Evolutionary conservation across 2,888 invertebrate genomes (phyloP), one percentile per base, ranked within the genome.

Genomic region (Orgyia antiqua): DNA sequence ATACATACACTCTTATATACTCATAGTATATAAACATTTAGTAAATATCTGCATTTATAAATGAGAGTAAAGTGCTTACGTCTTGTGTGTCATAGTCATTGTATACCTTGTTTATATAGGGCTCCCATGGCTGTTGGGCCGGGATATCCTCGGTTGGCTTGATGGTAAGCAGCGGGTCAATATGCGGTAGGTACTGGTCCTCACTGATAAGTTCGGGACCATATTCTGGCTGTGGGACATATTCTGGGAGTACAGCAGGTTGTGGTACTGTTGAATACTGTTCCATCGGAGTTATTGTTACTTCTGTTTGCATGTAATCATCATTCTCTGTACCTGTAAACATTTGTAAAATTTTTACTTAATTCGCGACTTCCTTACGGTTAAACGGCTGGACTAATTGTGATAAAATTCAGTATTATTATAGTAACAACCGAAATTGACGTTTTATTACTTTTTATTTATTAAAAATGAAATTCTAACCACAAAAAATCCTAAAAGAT

Each of bases 111-210:
- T 70, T 66, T 33, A 74, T 50, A 33, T 68, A 64, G 0, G 70
- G 68, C 33, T 73, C 70, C 76, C 73, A 78, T 10, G 31, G 17
- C 0, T 25, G 10, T 11, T 31, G 41, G 7, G 10, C n/a, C 18
- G 19, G 13, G 10, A 7, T 13, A 27, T 10, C 10, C 19, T 9
- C 1, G 7, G 34, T 37, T 24, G 24, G 20, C 27, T 37, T 47
- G 39, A 68, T 59, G 29, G 78, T 74, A 39, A 82, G 75, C 9
- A 54, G 57, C 5, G 83, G 83, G 58, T 83, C 75, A 43, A 83
- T 79, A 59, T 82, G 82, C 1, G 79, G 76, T 36, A 82, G 53
- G 31, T 58, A 57, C 41, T 58, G 65, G 34, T 79, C 78, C 54
- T 77, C 45, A 32, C 39, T 44, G 29, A 47, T 50, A 58, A 82